phyloP scores from a whole-genome alignment of 2,888 invertebrate genomes.

The Eilema griseolum region DNA sequence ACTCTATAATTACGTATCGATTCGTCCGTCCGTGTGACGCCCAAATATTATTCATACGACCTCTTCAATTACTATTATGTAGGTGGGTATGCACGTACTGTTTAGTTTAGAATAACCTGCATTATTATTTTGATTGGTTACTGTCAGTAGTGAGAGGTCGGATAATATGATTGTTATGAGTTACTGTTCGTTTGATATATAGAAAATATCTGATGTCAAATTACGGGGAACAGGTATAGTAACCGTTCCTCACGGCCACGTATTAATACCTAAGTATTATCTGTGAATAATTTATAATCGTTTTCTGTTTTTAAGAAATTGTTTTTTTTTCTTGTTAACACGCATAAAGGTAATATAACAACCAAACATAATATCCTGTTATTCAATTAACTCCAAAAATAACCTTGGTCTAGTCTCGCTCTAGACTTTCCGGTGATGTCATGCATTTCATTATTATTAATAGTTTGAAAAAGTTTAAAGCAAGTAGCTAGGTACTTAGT shows the following conservation, averaged over 20 bases:
- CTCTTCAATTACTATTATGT: slow-evolving; percentile 77
- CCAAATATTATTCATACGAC: slow-evolving; percentile 84
- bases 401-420: slow-evolving; percentile 25
- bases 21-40: slow-evolving; percentile 77
- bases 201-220: not conserved
- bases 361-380: slow-evolving; percentile 5
- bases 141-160: slow-evolving; percentile 26
- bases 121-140: slow-evolving; percentile 27
- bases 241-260: not conserved
- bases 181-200: not conserved
- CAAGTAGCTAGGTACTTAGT: not conserved
- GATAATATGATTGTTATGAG: slow-evolving; percentile 14
- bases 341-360: not conserved
- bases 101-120: slow-evolving; percentile 32
- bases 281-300: not conserved
- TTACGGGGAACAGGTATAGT: not conserved
- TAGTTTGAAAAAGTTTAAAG: not conserved
- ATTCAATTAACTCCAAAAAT: slow-evolving; percentile 27
- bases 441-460: slow-evolving; percentile 8
- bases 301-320: not conserved
- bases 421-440: slow-evolving; percentile 25
- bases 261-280: slow-evolving; percentile 13
- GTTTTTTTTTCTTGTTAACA: not conserved
- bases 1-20: slow-evolving; percentile 86
- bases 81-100: slow-evolving; percentile 54